Base-by-base conservation (phyloP, 2,113 vertebrate genomes). In the Malurus alboscapulatus region DNA sequence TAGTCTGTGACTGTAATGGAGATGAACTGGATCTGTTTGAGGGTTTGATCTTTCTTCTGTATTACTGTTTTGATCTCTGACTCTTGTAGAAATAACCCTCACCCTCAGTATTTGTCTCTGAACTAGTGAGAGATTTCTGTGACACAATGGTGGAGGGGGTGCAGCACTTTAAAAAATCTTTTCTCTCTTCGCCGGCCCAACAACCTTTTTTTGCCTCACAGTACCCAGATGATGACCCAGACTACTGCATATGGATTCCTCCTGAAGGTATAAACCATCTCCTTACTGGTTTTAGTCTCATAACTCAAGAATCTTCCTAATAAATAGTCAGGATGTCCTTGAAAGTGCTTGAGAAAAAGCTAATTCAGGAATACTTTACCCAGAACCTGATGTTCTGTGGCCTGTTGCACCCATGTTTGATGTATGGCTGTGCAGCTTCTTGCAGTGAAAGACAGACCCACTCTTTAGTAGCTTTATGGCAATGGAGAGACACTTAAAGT, bases 231-330 rank as follows among this genome's bases (percentile, higher is more conserved):
- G 98, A 99, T 73, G 99, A 99, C 90, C 99, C 99, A 26, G 99
- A 99, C 97, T 99, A 99, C 82, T 99, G 98, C 55, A 97, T 99
- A 32, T 99, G 99, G 99, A 58, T 99, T 58, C 99, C 99, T 67
- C 99, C 99, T 95, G 94, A 97, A 98, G 99, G 99, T 99, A 98
- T 58, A 59, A 76, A 74, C 34, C 4, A 30, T 44, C 79, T 79
- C 51, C 95, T 72, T 88, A 21, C 4, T 6, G 2, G 10, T 48
- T 75, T 71, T 80, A 74, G 42, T 57, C n/a, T 47, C 61, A 9
- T 5, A 63, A 45, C 25, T 79, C 21, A n/a, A 21, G 24, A 74
- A 78, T 84, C 36, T 59, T 24, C 61, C 42, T 65, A 68, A 30
- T n/a, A n/a, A 82, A 14, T 63, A 11, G 5, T 51, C 42, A 73